Evolutionary conservation across 1,140 invertebrate species (phyloP).

Genomic region (Pogonomyrmex barbatus): DNA sequence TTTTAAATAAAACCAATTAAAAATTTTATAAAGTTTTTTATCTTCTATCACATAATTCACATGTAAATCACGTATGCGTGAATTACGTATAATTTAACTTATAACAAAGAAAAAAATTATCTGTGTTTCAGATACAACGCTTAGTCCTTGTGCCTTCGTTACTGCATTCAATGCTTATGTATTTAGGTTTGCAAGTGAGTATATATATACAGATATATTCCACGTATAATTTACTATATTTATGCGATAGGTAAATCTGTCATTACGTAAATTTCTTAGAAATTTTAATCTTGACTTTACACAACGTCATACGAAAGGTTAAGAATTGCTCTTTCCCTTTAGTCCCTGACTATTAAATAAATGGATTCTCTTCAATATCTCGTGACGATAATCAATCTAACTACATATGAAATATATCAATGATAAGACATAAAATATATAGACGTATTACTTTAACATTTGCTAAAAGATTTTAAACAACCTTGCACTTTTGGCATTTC

Average conservation of each 20-base stretch:
- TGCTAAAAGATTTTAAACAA: background rate
- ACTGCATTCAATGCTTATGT: conserved; percentile 91
- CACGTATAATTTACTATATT: background rate
- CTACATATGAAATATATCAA: background rate
- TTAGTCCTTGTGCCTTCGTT: conserved; percentile 94
- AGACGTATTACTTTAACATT: background rate
- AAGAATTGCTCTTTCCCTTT: background rate
- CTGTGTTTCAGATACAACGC: conserved; percentile 88
- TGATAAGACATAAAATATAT: background rate
- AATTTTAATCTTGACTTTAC: conserved; percentile 18
- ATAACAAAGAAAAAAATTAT: background rate
- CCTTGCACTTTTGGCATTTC: conserved; percentile 27
- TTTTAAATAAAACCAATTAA: background rate
- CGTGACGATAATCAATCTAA: background rate
- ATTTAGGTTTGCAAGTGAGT: conserved; percentile 84
- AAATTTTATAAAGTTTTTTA: background rate
- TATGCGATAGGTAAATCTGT: background rate
- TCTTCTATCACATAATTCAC: background rate
- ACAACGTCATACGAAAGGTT: background rate
- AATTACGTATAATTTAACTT: background rate
- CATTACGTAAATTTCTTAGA: background rate
- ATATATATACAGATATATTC: background rate
- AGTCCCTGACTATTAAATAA: background rate
- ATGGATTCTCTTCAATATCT: background rate
- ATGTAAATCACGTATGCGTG: background rate